Evolutionary conservation across 2,113 vertebrate species (phyloP), one percentile per base, ranked within the genome.

Genomic region (Eidolon helvum): DNA sequence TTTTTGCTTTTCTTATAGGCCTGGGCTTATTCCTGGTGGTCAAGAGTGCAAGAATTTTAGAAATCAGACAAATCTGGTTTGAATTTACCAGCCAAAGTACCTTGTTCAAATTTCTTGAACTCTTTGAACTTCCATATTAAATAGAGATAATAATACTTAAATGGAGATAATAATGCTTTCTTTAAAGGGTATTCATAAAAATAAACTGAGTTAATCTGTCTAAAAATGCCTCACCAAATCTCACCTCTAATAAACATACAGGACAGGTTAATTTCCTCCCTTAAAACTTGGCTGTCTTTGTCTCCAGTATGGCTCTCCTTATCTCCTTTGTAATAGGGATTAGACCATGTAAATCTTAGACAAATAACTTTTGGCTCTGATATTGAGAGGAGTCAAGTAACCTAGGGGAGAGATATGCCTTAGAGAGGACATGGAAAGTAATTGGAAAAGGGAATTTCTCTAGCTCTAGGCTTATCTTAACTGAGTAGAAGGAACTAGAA

Each of bases 381-480:
- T 43, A 45, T 19, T 93, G 26, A 9, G 33, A 92, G 69, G 45
- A 80, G 14, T 63, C 57, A 71, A 19, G 83, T 61, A 86, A 89
- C 3, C 45, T 55, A 19, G 28, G 35, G 21, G 38, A 84, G 71
- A 50, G 65, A 93, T 79, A 77, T 71, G 66, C 71, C 77, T 92
- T 96, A 88, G 71, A 88, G 65, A 96, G 48, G 80, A 88, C 77
- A 57, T 38, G 33, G 66, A 35, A 92, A 85, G 83, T 95, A 92
- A 92, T 78, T 94, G 87, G 59, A 77, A 87, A 82, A 87, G 66
- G 87, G 48, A 85, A 78, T 90, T 96, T 97, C 66, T 95, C 15
- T 92, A 90, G 48, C 71, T 65, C 18, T 85, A 38, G 26, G 68
- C 61, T 61, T 55, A 11, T 97, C 59, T 80, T 92, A 92, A 63